Base-by-base conservation (phyloP, 30 jellyfish, hydroid and myxozoan genomes). In the Hydra vulgaris region DNA sequence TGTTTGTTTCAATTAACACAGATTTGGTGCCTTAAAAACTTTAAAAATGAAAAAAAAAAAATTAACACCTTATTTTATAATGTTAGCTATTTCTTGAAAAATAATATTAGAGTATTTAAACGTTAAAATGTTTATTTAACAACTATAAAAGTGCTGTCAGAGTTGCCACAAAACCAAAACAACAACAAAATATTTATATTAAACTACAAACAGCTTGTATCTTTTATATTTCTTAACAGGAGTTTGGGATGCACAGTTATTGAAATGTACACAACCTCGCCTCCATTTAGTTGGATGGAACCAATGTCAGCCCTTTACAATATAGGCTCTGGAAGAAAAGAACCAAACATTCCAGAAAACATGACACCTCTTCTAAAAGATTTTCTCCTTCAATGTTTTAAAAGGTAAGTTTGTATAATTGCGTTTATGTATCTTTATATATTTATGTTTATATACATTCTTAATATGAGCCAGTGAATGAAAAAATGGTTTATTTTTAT, bases 221-320 rank as follows among this genome's bases (percentile, higher is more conserved):
- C n/a, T n/a, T n/a, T n/a, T n/a, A n/a, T n/a, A n/a, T n/a, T n/a
- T 12, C 61, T 5, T 67, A 7, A 5, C 61, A 90, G 97, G 97
- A 90, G 97, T 26, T 26, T 86, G 25, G 97, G 97, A 0, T 90
- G 97, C 52, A 90, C 97, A 5, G 80, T 90, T 1, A 71, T 85
- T 23, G 97, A 90, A 82, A 90, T 90, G 97, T 53, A 84, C 27
- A 90, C 95, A 27, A 76, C 96, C 52, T 78, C 82, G 74, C 97
- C 97, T 18, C 97, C 97, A 1, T 90, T 94, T 87, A 67, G 86
- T 69, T 88, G 83, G 26, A 80, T 90, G 88, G 97, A 90, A 74
- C 97, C 97, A 55, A 85, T 90, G 97, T 27, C 97, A 54, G 95
- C 95, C 26, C 88, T 90, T 53, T 90, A 90, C 74, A 90, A 90